phyloP scores from a whole-genome alignment of 1,140 invertebrate species.

The Procambarus virginalis region DNA sequence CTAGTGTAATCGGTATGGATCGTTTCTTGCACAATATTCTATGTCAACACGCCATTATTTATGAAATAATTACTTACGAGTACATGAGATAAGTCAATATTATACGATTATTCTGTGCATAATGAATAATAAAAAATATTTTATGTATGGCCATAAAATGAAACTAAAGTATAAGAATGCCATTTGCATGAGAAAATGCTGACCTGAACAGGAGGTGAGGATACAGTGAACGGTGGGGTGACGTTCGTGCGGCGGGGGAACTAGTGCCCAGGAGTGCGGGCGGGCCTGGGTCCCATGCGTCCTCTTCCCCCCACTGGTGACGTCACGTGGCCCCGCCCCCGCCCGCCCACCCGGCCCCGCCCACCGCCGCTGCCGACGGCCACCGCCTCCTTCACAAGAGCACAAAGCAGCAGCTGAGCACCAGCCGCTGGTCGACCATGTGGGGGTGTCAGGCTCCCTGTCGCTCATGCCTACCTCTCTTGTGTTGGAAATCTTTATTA shows the following conservation, averaged over 20 bases:
- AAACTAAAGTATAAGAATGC: constrained; percentile 53
- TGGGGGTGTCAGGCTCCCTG: constrained; percentile 35
- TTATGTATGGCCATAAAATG: constrained; percentile 48
- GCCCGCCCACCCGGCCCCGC: constrained; percentile 11
- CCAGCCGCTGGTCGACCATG: constrained; percentile 24
- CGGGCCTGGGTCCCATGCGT: constrained; percentile 5
- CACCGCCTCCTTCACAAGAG: constrained; percentile 15
- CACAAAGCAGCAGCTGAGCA: constrained; percentile 26
- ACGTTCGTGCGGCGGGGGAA: constrained; percentile 25
- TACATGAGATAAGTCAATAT: constrained; percentile 43
- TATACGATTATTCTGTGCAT: constrained; percentile 68
- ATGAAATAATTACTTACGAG: constrained; percentile 58
- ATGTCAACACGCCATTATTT: constrained; percentile 67
- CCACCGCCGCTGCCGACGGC: background rate
- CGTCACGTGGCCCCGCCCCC: constrained; percentile 7
- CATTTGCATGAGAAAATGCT: constrained; percentile 48
- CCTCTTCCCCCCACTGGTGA: constrained; percentile 34
- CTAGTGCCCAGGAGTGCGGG: constrained; percentile 3
- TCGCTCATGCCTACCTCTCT: constrained; percentile 37
- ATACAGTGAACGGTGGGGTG: background rate
- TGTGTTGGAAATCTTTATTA: constrained; percentile 34
- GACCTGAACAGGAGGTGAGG: background rate
- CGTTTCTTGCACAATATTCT: constrained; percentile 68
- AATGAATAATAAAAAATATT: constrained; percentile 62
- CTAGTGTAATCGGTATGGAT: constrained; percentile 66